Conservation (phyloP, 2,113 vertebrate species). For the Todiramphus chloris region DNA sequence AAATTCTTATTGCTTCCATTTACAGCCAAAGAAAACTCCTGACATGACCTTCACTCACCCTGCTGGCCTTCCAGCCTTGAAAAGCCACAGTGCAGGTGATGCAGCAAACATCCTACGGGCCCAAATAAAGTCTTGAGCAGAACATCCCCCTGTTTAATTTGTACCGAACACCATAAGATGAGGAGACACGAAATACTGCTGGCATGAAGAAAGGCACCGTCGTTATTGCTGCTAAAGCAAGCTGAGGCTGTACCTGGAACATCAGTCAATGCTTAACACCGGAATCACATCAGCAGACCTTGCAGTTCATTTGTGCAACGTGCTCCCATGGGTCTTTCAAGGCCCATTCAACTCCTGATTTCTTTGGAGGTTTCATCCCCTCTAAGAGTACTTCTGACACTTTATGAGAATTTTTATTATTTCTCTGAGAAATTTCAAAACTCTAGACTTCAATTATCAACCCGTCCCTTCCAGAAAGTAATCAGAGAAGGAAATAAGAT, state of each 20-base stretch:
- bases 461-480: not conserved
- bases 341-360: not conserved
- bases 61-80: not conserved
- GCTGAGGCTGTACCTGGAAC: not conserved
- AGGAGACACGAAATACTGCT: not conserved
- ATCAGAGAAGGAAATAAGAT: not conserved
- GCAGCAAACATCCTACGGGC: not conserved
- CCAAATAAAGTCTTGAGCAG: not conserved
- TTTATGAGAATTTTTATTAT: not conserved
- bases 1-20: not conserved
- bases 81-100: not conserved
- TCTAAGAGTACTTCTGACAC: not conserved
- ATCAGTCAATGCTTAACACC: not conserved
- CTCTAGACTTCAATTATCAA: not conserved
- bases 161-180: not conserved
- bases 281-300: not conserved
- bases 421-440: not conserved
- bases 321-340: not conserved
- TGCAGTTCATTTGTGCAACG: not conserved
- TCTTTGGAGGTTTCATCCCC: not conserved
- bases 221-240: not conserved
- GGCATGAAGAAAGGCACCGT: not conserved
- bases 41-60: accelerated
- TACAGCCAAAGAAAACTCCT: not conserved
- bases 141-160: not conserved